Conservation (phyloP, 2,888 invertebrate genomes). For the Teinopalpus imperialis region DNA sequence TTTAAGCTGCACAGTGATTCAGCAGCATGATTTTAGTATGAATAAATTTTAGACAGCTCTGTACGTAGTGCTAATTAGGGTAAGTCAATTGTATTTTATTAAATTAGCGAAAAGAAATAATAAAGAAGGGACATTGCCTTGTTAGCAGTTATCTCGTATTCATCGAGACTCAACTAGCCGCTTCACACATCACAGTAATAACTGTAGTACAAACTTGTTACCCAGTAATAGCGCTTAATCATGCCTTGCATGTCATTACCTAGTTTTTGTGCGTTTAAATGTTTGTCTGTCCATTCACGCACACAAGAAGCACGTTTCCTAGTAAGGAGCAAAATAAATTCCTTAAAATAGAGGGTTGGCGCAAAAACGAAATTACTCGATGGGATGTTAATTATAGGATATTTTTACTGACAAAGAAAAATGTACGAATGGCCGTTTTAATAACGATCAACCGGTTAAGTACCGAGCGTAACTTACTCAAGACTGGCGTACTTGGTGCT, state of each 20-base stretch:
- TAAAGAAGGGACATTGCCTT: background rate
- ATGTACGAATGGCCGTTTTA: conserved; percentile 8
- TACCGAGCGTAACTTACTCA: too few relatives aligned
- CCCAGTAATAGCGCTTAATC: conserved; percentile 14
- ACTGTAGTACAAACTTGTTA: background rate
- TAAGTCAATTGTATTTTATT: too few relatives aligned
- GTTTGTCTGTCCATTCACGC: background rate
- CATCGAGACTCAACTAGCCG: background rate
- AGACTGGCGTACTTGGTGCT: too few relatives aligned
- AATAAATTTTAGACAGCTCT: too few relatives aligned
- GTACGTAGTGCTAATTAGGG: too few relatives aligned
- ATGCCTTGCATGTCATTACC: conserved; percentile 23
- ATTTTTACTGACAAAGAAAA: conserved; percentile 18
- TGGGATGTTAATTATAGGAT: conserved; percentile 11
- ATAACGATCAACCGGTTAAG: background rate
- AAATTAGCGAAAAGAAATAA: background rate
- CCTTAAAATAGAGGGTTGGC: background rate
- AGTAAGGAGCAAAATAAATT: conserved; percentile 9
- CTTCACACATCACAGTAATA: background rate
- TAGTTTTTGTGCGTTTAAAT: conserved; percentile 12
- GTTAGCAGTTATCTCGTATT: background rate
- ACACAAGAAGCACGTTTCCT: conserved; percentile 9
- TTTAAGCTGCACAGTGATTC: too few relatives aligned
- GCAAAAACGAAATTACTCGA: conserved; percentile 16
- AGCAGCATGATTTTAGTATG: too few relatives aligned